phyloP scores from a whole-genome alignment of 2,888 invertebrate genomes.

The Rotaria sp. region DNA sequence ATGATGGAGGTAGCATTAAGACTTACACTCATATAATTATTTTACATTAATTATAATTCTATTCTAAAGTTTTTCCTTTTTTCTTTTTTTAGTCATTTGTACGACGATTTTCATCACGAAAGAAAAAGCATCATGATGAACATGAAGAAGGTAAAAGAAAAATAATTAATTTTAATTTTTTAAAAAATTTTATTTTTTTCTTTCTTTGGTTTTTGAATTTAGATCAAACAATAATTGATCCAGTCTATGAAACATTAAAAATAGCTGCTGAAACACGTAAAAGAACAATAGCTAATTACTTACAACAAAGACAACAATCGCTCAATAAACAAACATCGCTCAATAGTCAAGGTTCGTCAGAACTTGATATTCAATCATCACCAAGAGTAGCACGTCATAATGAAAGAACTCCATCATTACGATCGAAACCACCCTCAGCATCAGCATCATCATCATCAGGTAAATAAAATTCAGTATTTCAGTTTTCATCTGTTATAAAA shows the following conservation, averaged over 20 bases:
- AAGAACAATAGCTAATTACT: background rate
- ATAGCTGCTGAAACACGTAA: constrained; percentile 15
- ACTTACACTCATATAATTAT: no score
- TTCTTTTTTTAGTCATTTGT: background rate
- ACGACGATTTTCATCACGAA: background rate
- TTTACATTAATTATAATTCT: no score
- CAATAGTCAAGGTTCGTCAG: constrained; percentile 6
- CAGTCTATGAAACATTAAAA: constrained; percentile 21
- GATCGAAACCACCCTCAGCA: background rate
- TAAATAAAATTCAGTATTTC: background rate
- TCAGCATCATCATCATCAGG: background rate
- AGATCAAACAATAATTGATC: background rate
- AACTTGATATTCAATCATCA: background rate
- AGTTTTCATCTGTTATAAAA: no score
- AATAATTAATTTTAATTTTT: no score
- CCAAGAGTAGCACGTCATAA: background rate
- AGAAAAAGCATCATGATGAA: background rate
- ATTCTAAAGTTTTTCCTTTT: background rate
- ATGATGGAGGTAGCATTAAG: background rate
- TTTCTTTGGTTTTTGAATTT: no score
- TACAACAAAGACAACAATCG: constrained; percentile 20
- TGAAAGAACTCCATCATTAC: background rate
- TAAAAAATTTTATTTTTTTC: no score
- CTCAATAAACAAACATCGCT: constrained; percentile 22
- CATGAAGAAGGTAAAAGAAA: background rate